Evolutionary conservation across 2,888 invertebrate species (phyloP).

Genomic region (Drosophila limbata): DNA sequence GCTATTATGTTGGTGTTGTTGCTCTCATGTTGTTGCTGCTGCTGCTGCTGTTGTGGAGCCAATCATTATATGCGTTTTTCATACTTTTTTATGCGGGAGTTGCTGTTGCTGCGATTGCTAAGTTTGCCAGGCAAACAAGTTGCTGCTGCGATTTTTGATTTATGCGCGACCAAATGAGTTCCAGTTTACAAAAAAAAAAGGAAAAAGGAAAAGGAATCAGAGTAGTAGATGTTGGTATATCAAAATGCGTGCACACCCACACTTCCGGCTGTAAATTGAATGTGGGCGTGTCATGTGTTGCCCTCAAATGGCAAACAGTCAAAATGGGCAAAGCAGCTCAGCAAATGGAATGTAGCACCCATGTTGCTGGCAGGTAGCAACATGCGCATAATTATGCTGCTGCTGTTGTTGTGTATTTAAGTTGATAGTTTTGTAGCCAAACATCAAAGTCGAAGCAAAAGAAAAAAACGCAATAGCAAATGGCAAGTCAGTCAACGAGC

Average conservation of each 20-base stretch:
- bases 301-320: constrained; percentile 39
- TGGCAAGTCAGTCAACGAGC: constrained; percentile 52
- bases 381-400: constrained; percentile 31
- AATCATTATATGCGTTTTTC: constrained; percentile 81
- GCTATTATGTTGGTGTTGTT: constrained; percentile 60
- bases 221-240: constrained; percentile 50
- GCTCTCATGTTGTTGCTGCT: constrained; percentile 44
- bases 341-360: constrained; percentile 26
- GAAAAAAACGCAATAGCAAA: constrained; percentile 32
- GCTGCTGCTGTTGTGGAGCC: constrained; percentile 51
- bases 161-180: constrained; percentile 77
- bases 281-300: constrained; percentile 68
- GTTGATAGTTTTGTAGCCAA: constrained; percentile 67
- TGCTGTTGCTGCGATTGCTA: constrained; percentile 53
- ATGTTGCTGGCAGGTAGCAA: constrained; percentile 41
- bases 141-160: constrained; percentile 72
- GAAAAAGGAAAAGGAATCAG: constrained; percentile 34
- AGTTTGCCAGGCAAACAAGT: constrained; percentile 34
- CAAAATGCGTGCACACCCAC: constrained; percentile 82
- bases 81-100: constrained; percentile 79
- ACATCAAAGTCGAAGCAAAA: constrained; percentile 59
- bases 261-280: constrained; percentile 83
- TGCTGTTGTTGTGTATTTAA: constrained; percentile 49
- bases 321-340: constrained; percentile 33
- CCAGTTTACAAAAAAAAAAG: constrained; percentile 31